These are phyloP conservation scores for Aphaenogaster rudis DNA, from an alignment of 1,140 invertebrate genomes.

Conservation along the genomic window DNA sequence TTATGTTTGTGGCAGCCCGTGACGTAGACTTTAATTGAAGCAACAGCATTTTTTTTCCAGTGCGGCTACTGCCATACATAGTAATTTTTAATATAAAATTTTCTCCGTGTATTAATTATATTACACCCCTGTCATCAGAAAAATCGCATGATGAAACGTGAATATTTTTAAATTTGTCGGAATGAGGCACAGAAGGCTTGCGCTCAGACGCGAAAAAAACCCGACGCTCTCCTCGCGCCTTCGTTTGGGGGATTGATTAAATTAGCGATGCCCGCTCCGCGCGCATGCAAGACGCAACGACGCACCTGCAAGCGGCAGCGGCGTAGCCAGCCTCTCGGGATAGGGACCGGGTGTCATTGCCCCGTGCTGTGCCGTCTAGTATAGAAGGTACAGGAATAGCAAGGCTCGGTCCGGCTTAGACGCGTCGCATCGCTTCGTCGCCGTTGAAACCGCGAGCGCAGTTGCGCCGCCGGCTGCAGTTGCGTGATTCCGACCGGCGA, in stretches of 20 bases:
- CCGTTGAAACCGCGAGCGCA: slow-evolving; percentile 40
- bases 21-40: too few species aligned
- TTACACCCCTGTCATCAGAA: neutral
- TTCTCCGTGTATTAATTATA: too few species aligned
- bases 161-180: neutral
- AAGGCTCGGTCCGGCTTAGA: slow-evolving; percentile 72
- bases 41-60: too few species aligned
- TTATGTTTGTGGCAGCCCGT: too few species aligned
- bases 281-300: slow-evolving; percentile 65
- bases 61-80: too few species aligned
- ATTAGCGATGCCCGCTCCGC: slow-evolving; percentile 71
- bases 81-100: too few species aligned
- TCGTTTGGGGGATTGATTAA: slow-evolving; percentile 74
- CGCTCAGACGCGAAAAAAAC: too few species aligned
- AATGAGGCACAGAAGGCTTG: neutral
- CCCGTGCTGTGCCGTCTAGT: slow-evolving; percentile 76
- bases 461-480: slow-evolving; percentile 26
- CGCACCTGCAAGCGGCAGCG: slow-evolving; percentile 76
- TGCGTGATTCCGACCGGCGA: slow-evolving; percentile 55
- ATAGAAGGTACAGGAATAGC: slow-evolving; percentile 80
- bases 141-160: neutral
- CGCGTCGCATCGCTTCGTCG: slow-evolving; percentile 73
- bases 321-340: slow-evolving; percentile 71
- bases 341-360: slow-evolving; percentile 77
- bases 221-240: neutral